Base-by-base conservation (phyloP, 2,888 invertebrate species). In the Machimus rusticus region DNA sequence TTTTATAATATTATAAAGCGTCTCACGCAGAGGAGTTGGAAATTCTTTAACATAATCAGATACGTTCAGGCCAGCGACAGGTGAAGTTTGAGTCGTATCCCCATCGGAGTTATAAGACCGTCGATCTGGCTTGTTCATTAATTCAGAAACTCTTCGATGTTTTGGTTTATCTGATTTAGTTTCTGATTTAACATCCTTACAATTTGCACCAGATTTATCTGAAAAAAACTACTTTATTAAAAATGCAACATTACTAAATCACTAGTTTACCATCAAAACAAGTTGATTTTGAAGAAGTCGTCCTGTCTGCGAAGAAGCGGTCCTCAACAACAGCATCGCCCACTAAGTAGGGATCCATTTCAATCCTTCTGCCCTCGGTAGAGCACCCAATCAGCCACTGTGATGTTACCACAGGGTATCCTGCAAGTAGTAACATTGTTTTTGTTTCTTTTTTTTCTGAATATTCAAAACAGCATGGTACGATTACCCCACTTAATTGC, bases 331-430 rank as follows among this genome's bases (percentile, higher is more conserved):
- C 12, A 9, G 86, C n/a, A 0, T 94, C 94, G 0, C 95, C 95
- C 0, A 96, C 94, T 0, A 95, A 92, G 91, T 94, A 95, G 0
- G 91, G 91, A 0, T 90, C 91, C 90, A 95, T 96, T 43, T 94
- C 91, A 1, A 95, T 93, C 74, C 94, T 92, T 16, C 91, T 90
- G 0, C 95, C 95, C 0, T 87, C 92, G 91, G 74, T 91, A 91
- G 16, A 95, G 91, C 97, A 97, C 37, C 94, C 94, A 76, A 96
- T 91, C 81, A 98, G 91, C 98, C 98, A 98, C 12, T 95, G 93
- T 12, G 95, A 95, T 0, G 92, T 94, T 0, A 98, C 96, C 1
- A 96, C 96, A 0, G 98, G 98, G 87, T 97, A 93, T 46, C 90
- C 89, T 89, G 5, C 2, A 79, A 23, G 2, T n/a, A 46, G 43